Conservation (phyloP, 2,797 vertebrate genomes). For the Coregonus sp. region DNA sequence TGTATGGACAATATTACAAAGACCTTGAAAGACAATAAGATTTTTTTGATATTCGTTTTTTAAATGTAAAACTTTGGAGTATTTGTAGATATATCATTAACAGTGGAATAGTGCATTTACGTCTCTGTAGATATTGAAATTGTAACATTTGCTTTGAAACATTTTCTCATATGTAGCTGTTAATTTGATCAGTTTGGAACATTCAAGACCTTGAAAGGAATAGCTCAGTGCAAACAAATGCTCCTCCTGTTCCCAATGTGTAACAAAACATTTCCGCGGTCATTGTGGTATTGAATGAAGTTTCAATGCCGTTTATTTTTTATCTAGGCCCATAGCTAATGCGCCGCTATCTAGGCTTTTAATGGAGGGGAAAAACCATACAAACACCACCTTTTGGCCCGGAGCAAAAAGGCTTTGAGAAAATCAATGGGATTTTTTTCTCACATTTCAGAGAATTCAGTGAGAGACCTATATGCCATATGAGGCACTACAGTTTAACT, state of each 20-base stretch:
- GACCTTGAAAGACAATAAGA: too few species aligned
- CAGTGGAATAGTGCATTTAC: too few species aligned
- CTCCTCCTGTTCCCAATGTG: slow-evolving; percentile 18
- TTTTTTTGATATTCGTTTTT: too few species aligned
- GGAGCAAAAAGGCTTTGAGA: slow-evolving; percentile 40
- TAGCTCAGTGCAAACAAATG: slow-evolving; percentile 16
- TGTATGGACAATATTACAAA: too few species aligned
- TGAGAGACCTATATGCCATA: neutral
- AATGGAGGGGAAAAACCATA: slow-evolving; percentile 32
- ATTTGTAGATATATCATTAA: too few species aligned
- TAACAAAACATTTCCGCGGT: slow-evolving; percentile 7
- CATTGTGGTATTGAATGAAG: slow-evolving; percentile 35
- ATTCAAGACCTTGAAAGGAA: neutral
- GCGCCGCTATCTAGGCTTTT: slow-evolving; percentile 30
- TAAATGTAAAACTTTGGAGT: too few species aligned
- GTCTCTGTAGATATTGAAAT: too few species aligned
- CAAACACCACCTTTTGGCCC: slow-evolving; percentile 33
- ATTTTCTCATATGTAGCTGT: neutral
- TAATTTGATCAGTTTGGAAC: neutral
- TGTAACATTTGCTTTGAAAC: too few species aligned
- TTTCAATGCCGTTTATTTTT: slow-evolving; percentile 49
- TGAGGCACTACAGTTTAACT: neutral
- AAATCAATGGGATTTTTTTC: slow-evolving; percentile 51
- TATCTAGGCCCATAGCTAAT: slow-evolving; percentile 43
- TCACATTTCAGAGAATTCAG: slow-evolving; percentile 19